Base-by-base conservation (phyloP, 2,113 vertebrate species). In the Psilopsiagon aurifrons region DNA sequence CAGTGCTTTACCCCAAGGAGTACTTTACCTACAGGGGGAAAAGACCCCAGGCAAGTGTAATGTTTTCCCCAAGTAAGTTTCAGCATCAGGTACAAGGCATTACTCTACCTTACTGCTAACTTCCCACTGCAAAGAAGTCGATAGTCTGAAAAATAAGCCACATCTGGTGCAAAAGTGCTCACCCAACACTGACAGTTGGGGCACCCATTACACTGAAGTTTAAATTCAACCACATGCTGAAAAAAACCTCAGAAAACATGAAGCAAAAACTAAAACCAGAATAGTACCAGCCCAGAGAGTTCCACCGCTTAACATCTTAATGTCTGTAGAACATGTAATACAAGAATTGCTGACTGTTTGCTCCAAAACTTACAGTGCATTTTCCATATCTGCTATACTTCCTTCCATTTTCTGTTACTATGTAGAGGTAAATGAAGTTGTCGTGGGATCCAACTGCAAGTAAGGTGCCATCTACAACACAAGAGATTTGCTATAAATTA, bases 341-440 rank as follows among this genome's bases (percentile, higher is more conserved):
- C 39, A 89, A 67, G 47, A 83, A 62, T 2, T 37, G 33, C 20
- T 27, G 35, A 55, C 31, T 43, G 25, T 28, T 83, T 46, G n/a
- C 60, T 88, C 68, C 63, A 88, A 66, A 97, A 98, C 99, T 98
- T 95, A 99, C 99, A 96, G 98, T 98, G 98, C 99, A 99, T 97
- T 99, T 99, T 96, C 99, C 99, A 0, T 98, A 98, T 97, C 99
- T 98, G 97, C 98, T 99, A 97, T 99, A 99, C 90, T 99, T 99
- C 89, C 99, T 99, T 97, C 99, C 99, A 90, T 98, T 99, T 96
- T 99, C 99, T 22, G 99, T 98, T 84, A 99, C 99, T 43, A 96
- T 97, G 73, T 99, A 99, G 98, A 99, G 98, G 98, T 99, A 99
- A 98, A 99, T 99, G 76, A 99, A 99, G 97, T 99, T 99, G 97